phyloP scores from a whole-genome alignment of 2,888 invertebrate genomes.

The Lasioglossum oenotherae region DNA sequence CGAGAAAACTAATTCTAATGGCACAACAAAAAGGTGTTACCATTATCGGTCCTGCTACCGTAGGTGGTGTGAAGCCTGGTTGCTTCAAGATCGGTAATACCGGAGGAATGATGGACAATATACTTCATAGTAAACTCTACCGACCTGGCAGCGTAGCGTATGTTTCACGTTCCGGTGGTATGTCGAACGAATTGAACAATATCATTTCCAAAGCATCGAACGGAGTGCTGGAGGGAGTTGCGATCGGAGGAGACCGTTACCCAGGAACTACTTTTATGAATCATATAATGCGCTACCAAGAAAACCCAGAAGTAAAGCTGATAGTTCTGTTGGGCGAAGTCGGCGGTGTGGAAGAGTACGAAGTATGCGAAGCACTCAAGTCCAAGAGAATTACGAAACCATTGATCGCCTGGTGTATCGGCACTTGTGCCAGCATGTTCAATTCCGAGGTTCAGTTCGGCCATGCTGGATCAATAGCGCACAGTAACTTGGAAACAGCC shows the following conservation, averaged over 20 bases:
- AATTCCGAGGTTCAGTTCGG: constrained; percentile 96
- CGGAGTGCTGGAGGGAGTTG: constrained; percentile 98
- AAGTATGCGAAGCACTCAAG: constrained; percentile 95
- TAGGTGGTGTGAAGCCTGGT: constrained; percentile 99
- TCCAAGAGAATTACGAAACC: constrained; percentile 95
- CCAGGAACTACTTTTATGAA: constrained; percentile 99
- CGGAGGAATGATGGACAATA: constrained; percentile 99
- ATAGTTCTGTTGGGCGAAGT: constrained; percentile 98
- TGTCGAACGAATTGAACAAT: constrained; percentile 99
- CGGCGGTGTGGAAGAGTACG: constrained; percentile 99
- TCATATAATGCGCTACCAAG: constrained; percentile 95
- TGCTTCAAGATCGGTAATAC: constrained; percentile 99
- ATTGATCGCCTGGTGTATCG: constrained; percentile 99
- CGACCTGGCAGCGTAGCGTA: constrained; percentile 98
- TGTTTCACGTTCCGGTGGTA: constrained; percentile 99
- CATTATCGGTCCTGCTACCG: constrained; percentile 97
- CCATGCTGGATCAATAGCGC: constrained; percentile 99
- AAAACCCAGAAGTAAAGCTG: constrained; percentile 94
- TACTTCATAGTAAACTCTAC: constrained; percentile 98
- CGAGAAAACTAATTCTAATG: constrained; percentile 94
- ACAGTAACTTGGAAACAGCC: constrained; percentile 97
- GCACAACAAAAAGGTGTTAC: constrained; percentile 94
- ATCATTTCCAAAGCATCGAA: constrained; percentile 98
- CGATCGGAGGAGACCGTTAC: constrained; percentile 99
- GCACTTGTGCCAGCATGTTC: constrained; percentile 90